Percentiles rank a stretch among this genome's conserved stretches.
Conservation (phyloP, 2,113 vertebrate genomes). For the Crotalus viridis region DNA sequence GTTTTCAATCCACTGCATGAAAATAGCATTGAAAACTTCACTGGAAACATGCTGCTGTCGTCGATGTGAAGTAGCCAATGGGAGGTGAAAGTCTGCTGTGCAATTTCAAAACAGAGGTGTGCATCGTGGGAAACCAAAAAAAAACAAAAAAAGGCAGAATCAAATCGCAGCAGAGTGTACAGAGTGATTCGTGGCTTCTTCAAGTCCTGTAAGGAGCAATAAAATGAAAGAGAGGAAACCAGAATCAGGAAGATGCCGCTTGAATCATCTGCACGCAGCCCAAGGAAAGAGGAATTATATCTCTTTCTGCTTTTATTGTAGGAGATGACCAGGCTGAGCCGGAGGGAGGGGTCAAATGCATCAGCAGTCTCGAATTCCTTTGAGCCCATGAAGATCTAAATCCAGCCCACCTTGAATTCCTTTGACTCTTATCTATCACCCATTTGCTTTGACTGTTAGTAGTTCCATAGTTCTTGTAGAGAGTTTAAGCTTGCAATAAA, state of each 20-base stretch:
- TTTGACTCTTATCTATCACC: too few species aligned
- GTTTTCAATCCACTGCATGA: background rate
- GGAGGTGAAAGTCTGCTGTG: background rate
- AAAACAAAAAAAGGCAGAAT: background rate
- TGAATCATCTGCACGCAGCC: conserved; percentile 73
- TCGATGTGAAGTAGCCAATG: background rate
- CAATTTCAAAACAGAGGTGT: background rate
- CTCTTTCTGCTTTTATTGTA: background rate
- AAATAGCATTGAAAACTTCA: background rate
- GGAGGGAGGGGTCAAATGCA: too few species aligned
- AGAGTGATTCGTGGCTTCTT: conserved; percentile 78
- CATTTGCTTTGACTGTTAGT: too few species aligned
- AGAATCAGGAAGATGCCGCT: conserved; percentile 77
- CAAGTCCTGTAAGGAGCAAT: conserved; percentile 67
- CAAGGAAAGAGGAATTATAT: background rate
- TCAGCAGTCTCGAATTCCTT: too few species aligned
- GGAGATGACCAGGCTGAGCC: too few species aligned
- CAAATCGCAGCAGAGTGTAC: conserved; percentile 42
- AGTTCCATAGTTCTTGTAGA: too few species aligned
- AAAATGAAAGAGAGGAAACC: conserved; percentile 79
- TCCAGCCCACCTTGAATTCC: too few species aligned
- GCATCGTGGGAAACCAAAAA: background rate
- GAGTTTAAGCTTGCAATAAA: too few species aligned
- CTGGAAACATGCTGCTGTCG: background rate
- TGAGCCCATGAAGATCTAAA: too few species aligned